Percentiles rank a stretch among this genome's conserved stretches.
Conservation (phyloP, 64 coral and sea anemone species). For the Cladopsammia gracilis region DNA sequence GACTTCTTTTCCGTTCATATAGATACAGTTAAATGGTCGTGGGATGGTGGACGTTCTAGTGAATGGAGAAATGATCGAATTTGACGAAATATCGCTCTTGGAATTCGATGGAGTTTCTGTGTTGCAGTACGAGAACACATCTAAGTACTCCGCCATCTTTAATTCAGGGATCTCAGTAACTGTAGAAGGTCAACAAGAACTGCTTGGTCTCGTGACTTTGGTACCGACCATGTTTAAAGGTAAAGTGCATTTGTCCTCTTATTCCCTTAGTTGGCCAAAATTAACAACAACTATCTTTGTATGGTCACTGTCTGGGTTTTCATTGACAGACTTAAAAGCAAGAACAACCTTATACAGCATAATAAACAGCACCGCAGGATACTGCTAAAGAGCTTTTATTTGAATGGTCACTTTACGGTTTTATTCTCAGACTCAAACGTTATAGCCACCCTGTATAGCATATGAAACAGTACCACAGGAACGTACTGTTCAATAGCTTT, state of each 20-base stretch:
- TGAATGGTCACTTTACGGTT: too few relatives aligned
- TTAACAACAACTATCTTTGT: too few relatives aligned
- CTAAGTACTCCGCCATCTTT: conserved; percentile 71
- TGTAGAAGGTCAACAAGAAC: conserved; percentile 45
- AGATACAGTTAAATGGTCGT: conserved; percentile 75
- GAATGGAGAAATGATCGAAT: conserved; percentile 55
- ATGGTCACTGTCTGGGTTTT: too few relatives aligned
- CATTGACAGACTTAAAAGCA: too few relatives aligned
- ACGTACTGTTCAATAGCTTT: too few relatives aligned
- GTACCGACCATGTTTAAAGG: conserved; percentile 67
- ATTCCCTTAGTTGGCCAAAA: too few relatives aligned
- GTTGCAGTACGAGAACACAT: conserved; percentile 48
- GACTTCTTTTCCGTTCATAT: not conserved
- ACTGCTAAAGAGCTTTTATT: too few relatives aligned
- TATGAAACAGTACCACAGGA: too few relatives aligned
- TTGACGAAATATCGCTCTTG: conserved; percentile 48
- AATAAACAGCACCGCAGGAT: too few relatives aligned
- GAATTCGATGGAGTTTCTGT: conserved; percentile 49
- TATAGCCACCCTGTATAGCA: too few relatives aligned
- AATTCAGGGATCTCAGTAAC: conserved; percentile 68
- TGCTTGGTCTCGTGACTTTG: conserved; percentile 58
- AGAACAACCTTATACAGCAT: too few relatives aligned
- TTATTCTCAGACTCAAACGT: too few relatives aligned
- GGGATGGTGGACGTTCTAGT: conserved; percentile 60
- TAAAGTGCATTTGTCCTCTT: not conserved